A percentile compares a stretch with the other conserved stretches of the same genome.
Conservation (phyloP, 2,888 invertebrate genomes). For the Augiades crinisus region DNA sequence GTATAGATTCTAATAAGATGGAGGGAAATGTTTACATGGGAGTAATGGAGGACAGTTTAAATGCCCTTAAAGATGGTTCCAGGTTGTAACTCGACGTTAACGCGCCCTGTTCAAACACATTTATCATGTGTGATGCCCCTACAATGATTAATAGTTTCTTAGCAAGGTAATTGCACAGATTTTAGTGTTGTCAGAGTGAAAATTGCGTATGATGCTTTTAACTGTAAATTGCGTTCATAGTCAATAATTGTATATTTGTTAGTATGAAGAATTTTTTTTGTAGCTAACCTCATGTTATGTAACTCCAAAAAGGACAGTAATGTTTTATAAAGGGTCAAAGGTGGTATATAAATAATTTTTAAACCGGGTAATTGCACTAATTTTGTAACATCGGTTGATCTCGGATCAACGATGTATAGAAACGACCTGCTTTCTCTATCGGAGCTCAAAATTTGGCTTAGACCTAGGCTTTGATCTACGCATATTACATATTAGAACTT, state of each 20-base stretch:
- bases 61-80: conserved; percentile 49
- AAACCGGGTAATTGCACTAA: conserved; percentile 1
- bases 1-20: background rate
- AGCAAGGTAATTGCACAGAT: background rate
- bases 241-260: too few species aligned
- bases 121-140: conserved; percentile 42
- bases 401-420: conserved; percentile 16
- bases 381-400: conserved; percentile 3
- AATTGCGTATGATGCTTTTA: too few species aligned
- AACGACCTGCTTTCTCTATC: background rate
- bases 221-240: too few species aligned
- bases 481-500: background rate
- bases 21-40: background rate
- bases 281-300: too few species aligned
- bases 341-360: too few species aligned
- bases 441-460: conserved; percentile 4
- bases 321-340: background rate
- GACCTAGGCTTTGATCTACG: background rate
- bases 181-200: conserved; percentile 10
- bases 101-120: conserved; percentile 52
- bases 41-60: conserved; percentile 27
- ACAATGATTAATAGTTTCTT: conserved; percentile 26
- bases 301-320: background rate
- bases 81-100: conserved; percentile 46
- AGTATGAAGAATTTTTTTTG: too few species aligned